These are phyloP conservation scores for Myocastor coypus DNA, from an alignment of 2,113 vertebrate genomes.

Conservation along the genomic window DNA sequence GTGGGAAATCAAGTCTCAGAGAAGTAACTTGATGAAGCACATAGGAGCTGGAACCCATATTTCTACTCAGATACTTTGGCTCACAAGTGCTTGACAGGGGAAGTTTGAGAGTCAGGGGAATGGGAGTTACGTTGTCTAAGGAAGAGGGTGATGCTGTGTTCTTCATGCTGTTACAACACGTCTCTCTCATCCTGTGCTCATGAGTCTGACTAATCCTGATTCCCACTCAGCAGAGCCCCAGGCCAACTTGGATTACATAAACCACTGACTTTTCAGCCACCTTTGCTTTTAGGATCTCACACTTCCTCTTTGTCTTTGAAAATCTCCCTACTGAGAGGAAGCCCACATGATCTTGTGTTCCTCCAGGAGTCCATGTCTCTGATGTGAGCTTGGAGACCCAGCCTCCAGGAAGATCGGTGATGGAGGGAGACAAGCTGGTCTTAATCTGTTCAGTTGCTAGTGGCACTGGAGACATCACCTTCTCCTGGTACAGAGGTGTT, in stretches of 20 bases:
- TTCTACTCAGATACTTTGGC: not conserved
- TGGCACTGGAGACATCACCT: constrained; percentile 70
- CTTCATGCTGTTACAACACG: not conserved
- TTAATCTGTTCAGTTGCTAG: constrained; percentile 45
- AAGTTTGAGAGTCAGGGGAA: not conserved
- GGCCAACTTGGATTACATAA: not conserved
- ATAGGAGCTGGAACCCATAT: not conserved
- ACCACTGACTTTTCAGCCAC: not conserved
- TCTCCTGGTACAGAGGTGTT: constrained; percentile 69
- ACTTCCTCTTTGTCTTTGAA: not conserved
- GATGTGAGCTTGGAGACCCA: constrained; percentile 67
- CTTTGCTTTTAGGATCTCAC: not conserved
- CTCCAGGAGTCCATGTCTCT: constrained; percentile 48
- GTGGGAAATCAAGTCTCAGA: not conserved
- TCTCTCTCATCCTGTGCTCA: not conserved
- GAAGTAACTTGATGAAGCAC: not conserved
- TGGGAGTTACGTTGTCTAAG: not conserved
- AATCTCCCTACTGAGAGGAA: not conserved
- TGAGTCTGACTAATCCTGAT: not conserved
- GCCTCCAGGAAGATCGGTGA: constrained; percentile 54
- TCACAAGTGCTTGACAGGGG: not conserved
- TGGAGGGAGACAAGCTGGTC: constrained; percentile 68
- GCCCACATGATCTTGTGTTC: not conserved
- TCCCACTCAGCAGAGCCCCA: not conserved
- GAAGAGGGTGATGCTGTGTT: not conserved